Base-by-base conservation (phyloP, 2,797 vertebrate genomes). In the Triplophysa yarkandensis region DNA sequence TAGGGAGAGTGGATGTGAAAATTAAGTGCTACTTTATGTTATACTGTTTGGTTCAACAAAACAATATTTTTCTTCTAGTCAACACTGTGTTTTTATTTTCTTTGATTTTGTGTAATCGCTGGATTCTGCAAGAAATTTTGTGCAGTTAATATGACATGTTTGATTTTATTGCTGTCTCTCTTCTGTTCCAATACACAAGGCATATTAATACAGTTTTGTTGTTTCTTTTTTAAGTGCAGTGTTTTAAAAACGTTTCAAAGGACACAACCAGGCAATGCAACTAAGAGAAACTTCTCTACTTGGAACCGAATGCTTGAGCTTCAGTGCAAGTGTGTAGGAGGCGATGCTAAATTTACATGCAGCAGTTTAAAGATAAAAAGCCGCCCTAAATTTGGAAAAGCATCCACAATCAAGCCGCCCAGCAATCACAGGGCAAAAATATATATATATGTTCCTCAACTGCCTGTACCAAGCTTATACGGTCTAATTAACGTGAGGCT, bases 401-500 rank as follows among this genome's bases (percentile, higher is more conserved):
- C 48, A 46, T 66, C 50, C 62, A 57, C 50, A 55, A 66, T 65
- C 36, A 65, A 74, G 71, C 55, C 66, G 61, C 30, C 76, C n/a
- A 10, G 39, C 70, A 78, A 78, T 78, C 77, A 50, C 28, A 39
- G 55, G 19, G 27, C 46, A 41, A 27, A 67, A 39, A 10, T 28
- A 67, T 28, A n/a, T 11, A 17, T 27, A 39, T 11, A 17, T 27
- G 30, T 17, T 61, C 54, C 70, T 64, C 19, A 57, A 60, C 58
- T 52, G 4, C 30, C 58, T 77, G 74, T 58, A 32, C 44, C 19
- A 25, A 30, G 58, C 21, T 28, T 54, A 43, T 34, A 41, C 36
- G 17, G 19, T 39, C 44, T 76, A 80, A 80, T 78, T 73, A 77
- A 48, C 57, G 19, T 25, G 32, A 63, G 57, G 68, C 55, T 80